Evolutionary conservation across 2,113 vertebrate species (phyloP), one percentile per base, ranked within the genome.

Genomic region (Rhineura floridana): DNA sequence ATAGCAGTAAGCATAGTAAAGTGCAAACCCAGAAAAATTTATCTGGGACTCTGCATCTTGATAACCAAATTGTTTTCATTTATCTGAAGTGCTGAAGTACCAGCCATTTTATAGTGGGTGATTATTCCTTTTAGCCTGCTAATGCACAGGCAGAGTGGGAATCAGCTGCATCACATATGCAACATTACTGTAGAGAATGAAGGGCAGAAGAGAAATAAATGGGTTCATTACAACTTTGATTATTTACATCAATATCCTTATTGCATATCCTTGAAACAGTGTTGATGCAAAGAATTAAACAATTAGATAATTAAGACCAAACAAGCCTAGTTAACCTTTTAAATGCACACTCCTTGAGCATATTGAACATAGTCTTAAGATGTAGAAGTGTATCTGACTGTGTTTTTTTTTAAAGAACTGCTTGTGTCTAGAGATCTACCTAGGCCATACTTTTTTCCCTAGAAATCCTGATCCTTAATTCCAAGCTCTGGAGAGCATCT

Each of bases 1-100:
- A 2, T 21, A 48, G 59, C 42, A 86, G 65, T 75, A 73, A 67
- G 5, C 33, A n/a, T 15, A 81, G 62, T 25, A 44, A 81, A 72
- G 19, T 17, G 59, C n/a, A 88, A 75, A 83, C n/a, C 21, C 55
- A 83, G 72, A 88, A 42, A 88, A 75, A 33, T 63, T 50, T 85
- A 8, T 91, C 90, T 93, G 86, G 93, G 94, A 95, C 92, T 88
- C 63, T 94, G 81, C 94, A 89, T 93, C 73, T 75, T 93, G 93
- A 90, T 93, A 96, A 96, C 93, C 83, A 93, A 94, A 93, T 95
- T 93, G 93, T 88, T 93, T 95, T 92, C 80, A 86, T 92, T 91
- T 94, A 89, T 92, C 90, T 82, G 87, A 86, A 88, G 69, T 92
- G 90, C 62, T 92, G 62, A 73, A 93, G 73, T 73, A 88, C 42